Evolutionary conservation across 1,140 invertebrate species (phyloP), one percentile per base, ranked within the genome.

Genomic region (Anastrepha obliqua): DNA sequence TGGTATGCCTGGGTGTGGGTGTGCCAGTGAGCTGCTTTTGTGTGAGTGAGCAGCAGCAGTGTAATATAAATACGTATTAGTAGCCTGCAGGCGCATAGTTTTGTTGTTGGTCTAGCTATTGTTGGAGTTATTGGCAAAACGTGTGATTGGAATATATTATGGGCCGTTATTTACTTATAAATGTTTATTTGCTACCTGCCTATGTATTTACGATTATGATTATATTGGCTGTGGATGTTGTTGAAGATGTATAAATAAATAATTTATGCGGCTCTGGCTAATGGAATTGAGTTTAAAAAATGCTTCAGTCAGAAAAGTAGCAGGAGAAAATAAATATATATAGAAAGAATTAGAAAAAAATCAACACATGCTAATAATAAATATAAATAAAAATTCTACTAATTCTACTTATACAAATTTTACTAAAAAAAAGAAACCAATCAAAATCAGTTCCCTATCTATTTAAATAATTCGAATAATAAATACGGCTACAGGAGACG

Each of bases 231-330:
- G 67, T 74, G 62, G 62, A 85, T 88, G 74, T 88, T 81, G 64
- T 89, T 87, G 85, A 59, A 55, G 47, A 87, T 85, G 70, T 88
- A 87, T 90, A 88, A 90, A 90, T 89, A 89, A 88, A 74, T 86
- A 87, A 89, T 88, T 15, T 29, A 29, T 11, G 62, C 15, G 5
- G 13, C 39, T 42, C 67, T 42, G 29, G 67, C 67, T 74, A 74
- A 74, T 74, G 67, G 67, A 39, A 74, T 74, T 42, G 67, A 74
- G 42, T 74, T 74, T 81, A 81, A 81, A 81, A 55, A 81, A 81
- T 55, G 9, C 5, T 7, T 5, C 51, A 7, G 51, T 55, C 9
- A 55, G 51, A 55, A 55, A 55, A 62, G 29, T 29, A 29, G 29
- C 29, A 29, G 29, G 29, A 29, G 29, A 29, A 29, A 29, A 29